Base-by-base conservation (phyloP, 2,797 vertebrate genomes). In the Silurus aristotelis region DNA sequence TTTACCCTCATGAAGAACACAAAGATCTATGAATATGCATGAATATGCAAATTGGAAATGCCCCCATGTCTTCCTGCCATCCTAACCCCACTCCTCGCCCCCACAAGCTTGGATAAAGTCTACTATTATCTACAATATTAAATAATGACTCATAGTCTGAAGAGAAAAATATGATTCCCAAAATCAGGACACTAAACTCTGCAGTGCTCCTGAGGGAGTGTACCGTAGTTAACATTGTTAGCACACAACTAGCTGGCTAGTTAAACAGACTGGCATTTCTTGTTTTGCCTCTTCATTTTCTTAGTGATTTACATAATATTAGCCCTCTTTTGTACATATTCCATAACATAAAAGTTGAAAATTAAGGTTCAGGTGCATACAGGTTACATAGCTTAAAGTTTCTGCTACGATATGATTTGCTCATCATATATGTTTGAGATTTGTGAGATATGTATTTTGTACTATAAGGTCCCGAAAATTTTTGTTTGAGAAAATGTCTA, bases 11-110 rank as follows among this genome's bases (percentile, higher is more conserved):
- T 46, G 31, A 61, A 79, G 20, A 61, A 77, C 31, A 9, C 55
- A 38, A 27, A 12, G 58, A 14, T 3, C 31, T 46, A 79, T 79
- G 58, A 79, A 79, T 79, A 79, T 79, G 58, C 31, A 80, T 79
- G 83, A 86, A 86, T 64, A 72, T 27, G 68, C 38, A 70, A 27
- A 77, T 76, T 56, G 31, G 5, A 48, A 83, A 73, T 75, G 68
- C 43, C 68, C 64, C 25, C 63, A 56, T 82, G 46, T 61, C 63
- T 79, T 63, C 58, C 76, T 79, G 31, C 58, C 76, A 63, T 79
- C 20, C 13, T 79, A 79, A 79, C 76, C 76, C 76, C 31, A 46
- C 76, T 61, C 58, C 31, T 78, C 31, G 20, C 76, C 76, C 38
- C 63, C 80, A 82, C 64, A 27, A 82, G 48, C n/a, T 61, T 80